Percentiles rank a stretch among this genome's conserved stretches.
Evolutionary conservation across 2,888 invertebrate genomes (phyloP).

Genomic region (Prionchulus punctatus): DNA sequence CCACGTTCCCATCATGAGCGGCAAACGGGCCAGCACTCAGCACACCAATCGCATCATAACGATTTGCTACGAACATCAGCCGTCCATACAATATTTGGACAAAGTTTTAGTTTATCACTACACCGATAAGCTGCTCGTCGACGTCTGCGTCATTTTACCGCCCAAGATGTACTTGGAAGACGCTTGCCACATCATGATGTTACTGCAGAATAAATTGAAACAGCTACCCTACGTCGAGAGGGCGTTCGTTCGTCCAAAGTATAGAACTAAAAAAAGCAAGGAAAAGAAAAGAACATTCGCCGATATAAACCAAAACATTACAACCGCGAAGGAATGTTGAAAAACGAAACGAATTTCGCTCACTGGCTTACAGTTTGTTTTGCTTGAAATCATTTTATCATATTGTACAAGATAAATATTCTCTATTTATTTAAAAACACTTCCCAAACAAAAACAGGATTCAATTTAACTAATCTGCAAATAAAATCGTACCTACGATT

Average conservation of each 20-base stretch:
- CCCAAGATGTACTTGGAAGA: constrained; percentile 34
- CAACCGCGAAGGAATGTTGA: no score
- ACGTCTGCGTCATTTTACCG: constrained; percentile 33
- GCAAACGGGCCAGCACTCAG: constrained; percentile 23
- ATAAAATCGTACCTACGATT: no score
- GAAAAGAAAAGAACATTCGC: no score
- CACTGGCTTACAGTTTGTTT: no score
- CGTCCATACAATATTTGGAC: constrained; percentile 32
- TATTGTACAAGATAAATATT: no score
- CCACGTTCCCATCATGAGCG: constrained; percentile 24
- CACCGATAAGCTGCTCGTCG: constrained; percentile 34
- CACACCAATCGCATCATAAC: constrained; percentile 23
- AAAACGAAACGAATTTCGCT: no score
- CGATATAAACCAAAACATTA: no score
- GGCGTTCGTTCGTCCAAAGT: constrained; percentile 38
- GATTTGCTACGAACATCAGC: constrained; percentile 26
- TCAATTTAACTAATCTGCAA: no score
- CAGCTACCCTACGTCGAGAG: constrained; percentile 33
- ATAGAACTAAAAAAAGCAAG: no score
- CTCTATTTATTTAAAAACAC: no score
- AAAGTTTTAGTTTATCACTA: constrained; percentile 40
- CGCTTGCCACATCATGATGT: constrained; percentile 35
- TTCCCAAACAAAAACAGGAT: no score
- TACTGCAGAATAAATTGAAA: constrained; percentile 35
- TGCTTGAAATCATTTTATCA: no score